Evolutionary conservation across 2,113 vertebrate genomes (phyloP).

Genomic region (Paracanthobrama guichenoti): DNA sequence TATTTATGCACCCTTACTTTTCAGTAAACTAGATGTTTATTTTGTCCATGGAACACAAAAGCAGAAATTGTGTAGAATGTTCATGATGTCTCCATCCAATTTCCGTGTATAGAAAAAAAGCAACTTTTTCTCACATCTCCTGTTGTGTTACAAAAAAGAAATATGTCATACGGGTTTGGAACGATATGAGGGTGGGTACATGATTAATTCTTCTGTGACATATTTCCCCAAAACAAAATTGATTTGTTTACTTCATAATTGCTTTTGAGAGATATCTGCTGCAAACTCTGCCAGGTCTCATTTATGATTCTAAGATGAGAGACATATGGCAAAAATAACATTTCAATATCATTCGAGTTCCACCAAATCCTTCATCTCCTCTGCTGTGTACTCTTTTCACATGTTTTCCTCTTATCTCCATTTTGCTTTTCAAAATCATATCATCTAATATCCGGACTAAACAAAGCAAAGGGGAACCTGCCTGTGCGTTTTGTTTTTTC

Average conservation of each 20-base stretch:
- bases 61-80: background rate
- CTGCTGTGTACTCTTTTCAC: slow-evolving; percentile 13
- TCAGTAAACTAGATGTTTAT: background rate
- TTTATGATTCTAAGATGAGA: slow-evolving; percentile 15
- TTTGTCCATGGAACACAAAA: background rate
- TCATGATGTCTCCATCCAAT: background rate
- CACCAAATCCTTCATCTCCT: slow-evolving; percentile 27
- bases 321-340: slow-evolving; percentile 29
- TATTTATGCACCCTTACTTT: background rate
- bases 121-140: background rate
- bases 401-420: slow-evolving; percentile 42
- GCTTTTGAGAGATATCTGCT: background rate
- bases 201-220: background rate
- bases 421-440: slow-evolving; percentile 37
- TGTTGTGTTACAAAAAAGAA: background rate
- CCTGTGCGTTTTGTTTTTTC: slow-evolving; percentile 46
- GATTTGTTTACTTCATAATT: background rate
- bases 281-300: background rate
- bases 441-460: slow-evolving; percentile 55
- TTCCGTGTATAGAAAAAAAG: background rate
- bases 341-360: slow-evolving; percentile 33
- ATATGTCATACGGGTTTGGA: background rate
- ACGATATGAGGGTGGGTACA: background rate
- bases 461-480: slow-evolving; percentile 47
- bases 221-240: slow-evolving; percentile 7